Evolutionary conservation across 2,797 vertebrate species (phyloP).

Genomic region (Numenius phaeopus): DNA sequence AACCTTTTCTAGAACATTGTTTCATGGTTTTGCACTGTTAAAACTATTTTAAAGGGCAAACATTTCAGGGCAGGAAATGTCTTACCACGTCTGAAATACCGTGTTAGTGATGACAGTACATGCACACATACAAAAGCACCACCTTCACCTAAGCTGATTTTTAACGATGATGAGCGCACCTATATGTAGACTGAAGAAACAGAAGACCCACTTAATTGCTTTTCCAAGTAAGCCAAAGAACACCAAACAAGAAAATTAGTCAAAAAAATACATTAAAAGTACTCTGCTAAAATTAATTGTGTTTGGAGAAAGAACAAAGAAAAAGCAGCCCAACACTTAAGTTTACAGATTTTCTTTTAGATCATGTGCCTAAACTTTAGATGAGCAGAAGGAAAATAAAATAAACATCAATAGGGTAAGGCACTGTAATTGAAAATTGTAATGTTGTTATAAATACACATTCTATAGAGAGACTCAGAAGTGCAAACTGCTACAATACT

Average conservation of each 20-base stretch:
- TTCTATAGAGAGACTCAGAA: neutral
- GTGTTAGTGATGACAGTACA: neutral
- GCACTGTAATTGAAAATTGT: neutral
- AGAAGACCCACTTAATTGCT: neutral
- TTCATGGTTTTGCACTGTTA: neutral
- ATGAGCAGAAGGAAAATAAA: neutral
- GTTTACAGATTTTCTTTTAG: neutral
- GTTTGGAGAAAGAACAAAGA: conserved; percentile 12
- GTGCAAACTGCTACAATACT: neutral
- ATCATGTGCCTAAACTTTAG: neutral
- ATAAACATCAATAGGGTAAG: neutral
- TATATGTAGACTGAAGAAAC: neutral
- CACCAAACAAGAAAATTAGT: neutral
- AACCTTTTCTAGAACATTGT: neutral
- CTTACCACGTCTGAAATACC: neutral
- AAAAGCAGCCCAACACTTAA: neutral
- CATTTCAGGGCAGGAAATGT: conserved; percentile 14
- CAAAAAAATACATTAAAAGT: neutral
- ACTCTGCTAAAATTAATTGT: neutral
- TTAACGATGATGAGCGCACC: neutral
- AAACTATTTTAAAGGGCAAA: neutral
- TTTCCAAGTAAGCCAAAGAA: neutral
- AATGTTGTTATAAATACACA: neutral
- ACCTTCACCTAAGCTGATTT: neutral
- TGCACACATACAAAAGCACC: neutral